These are phyloP conservation scores for Serrognathus titanus DNA, from an alignment of 2,888 invertebrate genomes.

Conservation along the genomic window DNA sequence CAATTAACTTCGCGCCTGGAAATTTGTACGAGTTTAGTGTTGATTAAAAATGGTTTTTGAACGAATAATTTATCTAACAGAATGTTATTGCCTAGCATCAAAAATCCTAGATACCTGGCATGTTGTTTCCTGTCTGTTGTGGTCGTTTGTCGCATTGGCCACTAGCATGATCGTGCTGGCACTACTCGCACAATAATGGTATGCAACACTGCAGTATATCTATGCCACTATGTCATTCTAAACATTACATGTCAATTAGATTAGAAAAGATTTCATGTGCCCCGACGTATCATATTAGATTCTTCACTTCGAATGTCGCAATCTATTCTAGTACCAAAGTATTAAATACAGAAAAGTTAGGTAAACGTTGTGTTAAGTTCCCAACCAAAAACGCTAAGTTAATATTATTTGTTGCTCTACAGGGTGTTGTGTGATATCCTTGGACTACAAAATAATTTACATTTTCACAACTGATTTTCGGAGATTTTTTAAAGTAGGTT, in stretches of 20 bases:
- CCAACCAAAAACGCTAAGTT: no score
- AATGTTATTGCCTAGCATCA: conserved; percentile 28
- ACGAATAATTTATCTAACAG: conserved; percentile 19
- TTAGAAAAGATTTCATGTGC: neutral
- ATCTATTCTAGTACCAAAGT: neutral
- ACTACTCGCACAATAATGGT: conserved; percentile 49
- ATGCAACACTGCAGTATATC: conserved; percentile 33
- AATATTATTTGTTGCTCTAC: no score
- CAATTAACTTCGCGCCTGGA: conserved; percentile 6
- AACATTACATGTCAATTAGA: neutral
- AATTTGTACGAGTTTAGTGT: conserved; percentile 36
- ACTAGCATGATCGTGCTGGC: conserved; percentile 51
- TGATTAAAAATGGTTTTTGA: conserved; percentile 36
- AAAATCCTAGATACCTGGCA: conserved; percentile 47
- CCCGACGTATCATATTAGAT: neutral
- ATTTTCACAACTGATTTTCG: no score
- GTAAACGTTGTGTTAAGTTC: no score
- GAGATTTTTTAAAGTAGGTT: no score
- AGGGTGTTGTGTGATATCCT: no score
- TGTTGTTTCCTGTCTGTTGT: conserved; percentile 48
- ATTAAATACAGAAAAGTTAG: no score
- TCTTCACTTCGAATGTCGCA: neutral
- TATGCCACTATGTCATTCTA: conserved; percentile 19
- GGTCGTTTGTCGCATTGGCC: conserved; percentile 50
- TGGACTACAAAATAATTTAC: no score